Conservation (phyloP, 2,888 invertebrate species). For the Cheilosia variabilis region DNA sequence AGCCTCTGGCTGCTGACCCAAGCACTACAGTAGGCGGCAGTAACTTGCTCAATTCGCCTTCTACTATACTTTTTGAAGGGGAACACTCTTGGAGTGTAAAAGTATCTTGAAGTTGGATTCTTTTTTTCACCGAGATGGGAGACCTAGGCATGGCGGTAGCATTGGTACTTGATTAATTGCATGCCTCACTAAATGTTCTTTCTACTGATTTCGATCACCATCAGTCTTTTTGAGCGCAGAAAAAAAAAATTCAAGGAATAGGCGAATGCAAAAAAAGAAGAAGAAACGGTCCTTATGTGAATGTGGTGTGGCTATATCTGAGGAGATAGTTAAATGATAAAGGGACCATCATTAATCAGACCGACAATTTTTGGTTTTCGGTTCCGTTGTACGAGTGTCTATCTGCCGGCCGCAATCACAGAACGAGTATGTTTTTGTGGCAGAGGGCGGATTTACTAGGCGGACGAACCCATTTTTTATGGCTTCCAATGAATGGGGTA, state of each 20-base stretch:
- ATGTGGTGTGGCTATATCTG: slow-evolving; percentile 56
- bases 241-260: slow-evolving; percentile 25
- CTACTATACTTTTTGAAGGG: slow-evolving; percentile 46
- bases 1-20: slow-evolving; percentile 51
- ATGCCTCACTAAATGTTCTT: slow-evolving; percentile 74
- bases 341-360: slow-evolving; percentile 73
- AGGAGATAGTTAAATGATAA: slow-evolving; percentile 73
- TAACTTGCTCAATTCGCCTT: slow-evolving; percentile 53
- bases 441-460: slow-evolving; percentile 24
- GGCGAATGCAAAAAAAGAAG: slow-evolving; percentile 39
- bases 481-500: too few relatives aligned
- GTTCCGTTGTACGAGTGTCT: slow-evolving; percentile 51
- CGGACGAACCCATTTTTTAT: slow-evolving; percentile 15
- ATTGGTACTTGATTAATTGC: slow-evolving; percentile 74
- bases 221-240: slow-evolving; percentile 63
- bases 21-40: slow-evolving; percentile 49
- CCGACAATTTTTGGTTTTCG: slow-evolving; percentile 72
- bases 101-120: slow-evolving; percentile 40
- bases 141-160: slow-evolving; percentile 12
- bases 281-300: slow-evolving; percentile 44
- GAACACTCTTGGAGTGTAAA: slow-evolving; percentile 30
- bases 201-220: slow-evolving; percentile 75
- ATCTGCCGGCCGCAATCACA: slow-evolving; percentile 58
- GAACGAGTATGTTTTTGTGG: slow-evolving; percentile 14
- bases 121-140: slow-evolving; percentile 10